phyloP scores from a whole-genome alignment of 2,113 vertebrate species.

The Lycocorax pyrrhopterus region DNA sequence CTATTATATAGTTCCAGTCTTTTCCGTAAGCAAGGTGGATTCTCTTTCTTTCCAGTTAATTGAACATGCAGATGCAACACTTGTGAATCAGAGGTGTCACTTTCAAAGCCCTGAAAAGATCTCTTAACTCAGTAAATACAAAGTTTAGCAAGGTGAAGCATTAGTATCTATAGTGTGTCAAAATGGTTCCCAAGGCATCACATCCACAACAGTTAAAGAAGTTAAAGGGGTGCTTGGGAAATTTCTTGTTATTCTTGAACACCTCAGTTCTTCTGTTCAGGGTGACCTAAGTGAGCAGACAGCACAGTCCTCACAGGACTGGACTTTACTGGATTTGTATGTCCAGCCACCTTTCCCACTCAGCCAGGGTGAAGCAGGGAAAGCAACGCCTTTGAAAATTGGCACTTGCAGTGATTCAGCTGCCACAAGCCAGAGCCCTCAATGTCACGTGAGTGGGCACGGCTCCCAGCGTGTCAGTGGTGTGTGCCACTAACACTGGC shows the following conservation, averaged over 20 bases:
- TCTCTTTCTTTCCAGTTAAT: background rate
- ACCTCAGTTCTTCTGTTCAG: background rate
- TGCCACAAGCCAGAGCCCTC: background rate
- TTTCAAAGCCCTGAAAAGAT: background rate
- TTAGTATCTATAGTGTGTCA: background rate
- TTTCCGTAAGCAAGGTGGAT: background rate
- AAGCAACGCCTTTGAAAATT: background rate
- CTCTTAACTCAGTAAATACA: background rate
- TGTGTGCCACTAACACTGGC: background rate
- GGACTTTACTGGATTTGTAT: background rate
- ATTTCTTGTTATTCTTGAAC: background rate
- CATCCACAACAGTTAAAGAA: background rate
- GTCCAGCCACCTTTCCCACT: background rate
- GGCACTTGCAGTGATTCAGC: background rate
- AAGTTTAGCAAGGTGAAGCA: background rate
- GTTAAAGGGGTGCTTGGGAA: background rate
- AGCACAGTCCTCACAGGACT: background rate
- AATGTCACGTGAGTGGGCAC: background rate
- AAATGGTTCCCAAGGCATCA: background rate
- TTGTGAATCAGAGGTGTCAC: background rate
- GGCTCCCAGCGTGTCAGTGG: rapidly evolving
- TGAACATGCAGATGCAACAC: background rate
- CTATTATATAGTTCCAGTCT: background rate
- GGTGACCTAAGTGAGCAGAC: background rate
- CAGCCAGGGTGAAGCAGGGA: background rate